These are phyloP conservation scores for Aphaenogaster rudis DNA, from an alignment of 1,140 invertebrate species.

Conservation along the genomic window DNA sequence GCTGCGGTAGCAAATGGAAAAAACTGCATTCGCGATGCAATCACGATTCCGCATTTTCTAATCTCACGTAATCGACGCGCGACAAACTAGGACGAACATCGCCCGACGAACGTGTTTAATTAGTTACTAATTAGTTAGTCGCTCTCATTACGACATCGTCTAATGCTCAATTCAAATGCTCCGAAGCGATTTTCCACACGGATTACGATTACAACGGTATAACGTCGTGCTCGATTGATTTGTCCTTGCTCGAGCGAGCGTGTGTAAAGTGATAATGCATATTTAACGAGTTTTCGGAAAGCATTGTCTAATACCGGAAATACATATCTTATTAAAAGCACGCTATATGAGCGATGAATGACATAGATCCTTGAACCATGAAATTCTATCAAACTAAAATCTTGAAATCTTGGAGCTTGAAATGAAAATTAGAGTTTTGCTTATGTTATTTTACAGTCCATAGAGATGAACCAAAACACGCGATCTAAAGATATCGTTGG, in stretches of 20 bases:
- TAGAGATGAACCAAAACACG: background rate
- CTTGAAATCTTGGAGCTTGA: background rate
- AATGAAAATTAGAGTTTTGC: background rate
- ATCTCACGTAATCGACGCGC: background rate
- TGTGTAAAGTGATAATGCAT: background rate
- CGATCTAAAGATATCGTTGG: background rate
- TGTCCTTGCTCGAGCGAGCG: constrained; percentile 1
- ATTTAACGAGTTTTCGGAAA: constrained; percentile 51
- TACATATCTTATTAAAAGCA: background rate
- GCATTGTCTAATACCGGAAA: constrained; percentile 25
- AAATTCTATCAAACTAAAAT: background rate
- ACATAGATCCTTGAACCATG: background rate
- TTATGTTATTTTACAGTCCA: background rate
- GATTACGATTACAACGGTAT: background rate
- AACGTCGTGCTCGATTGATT: constrained; percentile 37
- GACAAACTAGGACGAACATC: background rate
- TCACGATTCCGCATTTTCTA: background rate
- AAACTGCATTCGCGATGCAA: background rate
- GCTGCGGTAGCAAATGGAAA: constrained; percentile 10
- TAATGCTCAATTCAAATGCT: background rate
- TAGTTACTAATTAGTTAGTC: constrained; percentile 17
- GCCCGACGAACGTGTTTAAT: constrained; percentile 19
- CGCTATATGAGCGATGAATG: background rate
- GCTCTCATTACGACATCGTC: background rate
- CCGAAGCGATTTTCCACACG: background rate